Evolutionary conservation across 2,888 invertebrate genomes (phyloP).

Genomic region (Amblyjoppa fuscipennis): DNA sequence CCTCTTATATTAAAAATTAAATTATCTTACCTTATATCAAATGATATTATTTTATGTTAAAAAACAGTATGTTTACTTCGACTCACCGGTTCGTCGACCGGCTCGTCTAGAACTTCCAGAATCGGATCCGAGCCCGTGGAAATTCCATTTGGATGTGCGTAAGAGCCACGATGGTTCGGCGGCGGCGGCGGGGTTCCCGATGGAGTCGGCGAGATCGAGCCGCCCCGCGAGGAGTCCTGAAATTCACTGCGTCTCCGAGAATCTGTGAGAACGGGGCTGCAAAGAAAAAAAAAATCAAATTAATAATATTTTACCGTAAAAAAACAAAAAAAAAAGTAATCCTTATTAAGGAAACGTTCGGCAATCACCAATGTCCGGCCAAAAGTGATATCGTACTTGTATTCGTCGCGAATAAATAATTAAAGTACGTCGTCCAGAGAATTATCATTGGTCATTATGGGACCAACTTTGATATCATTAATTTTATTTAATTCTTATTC

Average conservation of each 20-base stretch:
- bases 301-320: neutral
- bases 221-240: conserved; percentile 71
- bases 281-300: conserved; percentile 51
- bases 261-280: conserved; percentile 72
- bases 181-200: conserved; percentile 74
- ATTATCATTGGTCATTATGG: neutral
- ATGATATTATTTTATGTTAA: neutral
- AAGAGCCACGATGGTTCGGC: conserved; percentile 72
- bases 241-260: conserved; percentile 75
- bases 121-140: conserved; percentile 72
- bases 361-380: no score
- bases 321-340: neutral
- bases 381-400: no score
- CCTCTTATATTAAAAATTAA: neutral
- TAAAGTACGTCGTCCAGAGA: neutral
- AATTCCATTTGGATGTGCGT: conserved; percentile 71
- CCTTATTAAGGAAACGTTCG: neutral
- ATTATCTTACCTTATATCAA: neutral
- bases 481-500: neutral
- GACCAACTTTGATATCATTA: neutral
- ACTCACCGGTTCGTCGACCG: conserved; percentile 81
- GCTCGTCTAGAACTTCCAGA: conserved; percentile 79
- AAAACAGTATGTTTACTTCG: conserved; percentile 8
- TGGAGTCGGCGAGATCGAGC: conserved; percentile 72
- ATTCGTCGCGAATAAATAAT: neutral